A percentile compares a stretch with the other conserved stretches of the same genome.
These are phyloP conservation scores for Ictidomys tridecemlineatus DNA, from an alignment of 2,113 vertebrate genomes.

Conservation along the genomic window DNA sequence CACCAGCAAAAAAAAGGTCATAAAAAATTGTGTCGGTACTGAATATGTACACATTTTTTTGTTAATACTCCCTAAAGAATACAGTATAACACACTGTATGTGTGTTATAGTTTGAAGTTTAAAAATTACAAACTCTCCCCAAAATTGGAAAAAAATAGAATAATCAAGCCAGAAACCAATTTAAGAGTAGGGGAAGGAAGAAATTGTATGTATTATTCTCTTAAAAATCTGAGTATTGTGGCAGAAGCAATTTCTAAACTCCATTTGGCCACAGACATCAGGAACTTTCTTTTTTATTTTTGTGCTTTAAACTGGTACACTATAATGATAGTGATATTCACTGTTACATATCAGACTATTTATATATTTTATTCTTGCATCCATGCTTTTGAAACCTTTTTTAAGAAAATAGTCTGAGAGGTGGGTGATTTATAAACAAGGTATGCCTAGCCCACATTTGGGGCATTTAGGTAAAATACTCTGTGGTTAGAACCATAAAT, in stretches of 20 bases:
- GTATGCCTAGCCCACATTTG: not conserved
- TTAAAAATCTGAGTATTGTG: not conserved
- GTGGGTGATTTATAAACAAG: not conserved
- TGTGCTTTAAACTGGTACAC: too few relatives aligned
- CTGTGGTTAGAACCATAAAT: not conserved
- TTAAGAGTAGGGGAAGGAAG: not conserved
- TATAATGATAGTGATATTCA: not conserved
- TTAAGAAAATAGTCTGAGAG: conserved; percentile 34
- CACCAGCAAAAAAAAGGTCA: too few relatives aligned
- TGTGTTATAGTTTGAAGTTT: not conserved
- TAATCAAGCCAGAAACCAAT: not conserved
- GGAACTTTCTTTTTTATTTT: not conserved
- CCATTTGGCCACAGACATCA: not conserved
- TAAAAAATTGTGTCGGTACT: not conserved
- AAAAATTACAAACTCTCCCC: not conserved
- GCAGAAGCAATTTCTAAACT: conserved; percentile 22
- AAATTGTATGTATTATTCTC: not conserved
- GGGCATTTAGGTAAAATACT: not conserved
- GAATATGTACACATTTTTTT: not conserved
- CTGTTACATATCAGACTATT: not conserved
- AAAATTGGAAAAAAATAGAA: not conserved
- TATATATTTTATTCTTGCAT: not conserved
- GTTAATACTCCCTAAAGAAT: not conserved
- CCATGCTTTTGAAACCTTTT: not conserved
- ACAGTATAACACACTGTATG: not conserved